phyloP scores from a whole-genome alignment of 2,888 invertebrate genomes.

The Drosophila nr. perissopoda region DNA sequence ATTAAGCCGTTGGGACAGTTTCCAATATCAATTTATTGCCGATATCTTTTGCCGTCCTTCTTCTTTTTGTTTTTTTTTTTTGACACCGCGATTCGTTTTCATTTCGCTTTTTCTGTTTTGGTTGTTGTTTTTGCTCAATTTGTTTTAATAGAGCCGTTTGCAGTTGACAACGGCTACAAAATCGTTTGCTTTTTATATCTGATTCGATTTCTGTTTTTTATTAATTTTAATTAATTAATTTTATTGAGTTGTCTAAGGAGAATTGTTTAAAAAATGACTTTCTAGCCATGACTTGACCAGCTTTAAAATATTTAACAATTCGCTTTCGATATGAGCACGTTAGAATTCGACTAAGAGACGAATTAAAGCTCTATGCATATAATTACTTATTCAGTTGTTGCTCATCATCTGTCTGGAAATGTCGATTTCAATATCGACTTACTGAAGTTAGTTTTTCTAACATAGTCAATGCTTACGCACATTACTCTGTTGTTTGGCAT shows the following conservation, averaged over 20 bases:
- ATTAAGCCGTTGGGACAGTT: slow-evolving; percentile 72
- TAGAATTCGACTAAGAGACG: not conserved
- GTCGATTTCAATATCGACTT: not conserved
- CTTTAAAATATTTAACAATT: not conserved
- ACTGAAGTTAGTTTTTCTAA: not conserved
- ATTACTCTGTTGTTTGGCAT: slow-evolving; percentile 13
- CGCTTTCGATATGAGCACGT: not conserved
- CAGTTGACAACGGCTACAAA: slow-evolving; percentile 18
- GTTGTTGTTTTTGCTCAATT: slow-evolving; percentile 46
- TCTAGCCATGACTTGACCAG: not conserved
- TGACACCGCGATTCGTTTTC: slow-evolving; percentile 51
- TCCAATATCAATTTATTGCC: slow-evolving; percentile 68
- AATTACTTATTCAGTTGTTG: not conserved
- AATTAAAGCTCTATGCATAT: not conserved
- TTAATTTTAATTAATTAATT: not conserved
- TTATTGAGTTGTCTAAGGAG: not conserved
- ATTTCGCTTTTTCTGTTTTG: slow-evolving; percentile 19
- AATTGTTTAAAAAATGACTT: not conserved
- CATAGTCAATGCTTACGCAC: slow-evolving; percentile 30
- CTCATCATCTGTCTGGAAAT: not conserved
- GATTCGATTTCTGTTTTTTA: slow-evolving; percentile 1
- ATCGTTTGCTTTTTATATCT: slow-evolving; percentile 17
- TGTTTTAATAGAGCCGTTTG: slow-evolving; percentile 68
- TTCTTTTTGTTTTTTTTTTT: slow-evolving; percentile 21
- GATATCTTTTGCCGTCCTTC: slow-evolving; percentile 52